Conservation (phyloP, 2,797 vertebrate genomes). For the Cynodonichthys magdalenae region DNA sequence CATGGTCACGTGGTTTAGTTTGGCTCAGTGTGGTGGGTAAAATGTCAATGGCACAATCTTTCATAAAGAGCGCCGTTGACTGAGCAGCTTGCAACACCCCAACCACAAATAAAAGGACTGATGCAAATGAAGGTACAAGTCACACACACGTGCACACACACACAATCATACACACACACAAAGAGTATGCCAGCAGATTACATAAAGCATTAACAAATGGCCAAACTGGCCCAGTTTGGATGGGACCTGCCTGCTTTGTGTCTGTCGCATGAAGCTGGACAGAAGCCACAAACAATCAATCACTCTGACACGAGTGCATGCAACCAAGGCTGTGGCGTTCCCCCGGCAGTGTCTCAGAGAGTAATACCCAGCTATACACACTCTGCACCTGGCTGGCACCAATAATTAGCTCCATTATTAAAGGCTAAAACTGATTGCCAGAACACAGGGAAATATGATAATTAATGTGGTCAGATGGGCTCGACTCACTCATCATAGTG, state of each 20-base stretch:
- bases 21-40: conserved; percentile 35
- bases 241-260: conserved; percentile 47
- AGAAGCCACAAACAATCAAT: conserved; percentile 63
- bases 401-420: conserved; percentile 42
- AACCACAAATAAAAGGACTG: conserved; percentile 53
- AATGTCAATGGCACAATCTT: conserved; percentile 51
- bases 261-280: conserved; percentile 50
- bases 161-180: background rate
- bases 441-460: conserved; percentile 30
- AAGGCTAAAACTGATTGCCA: conserved; percentile 31
- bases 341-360: conserved; percentile 46
- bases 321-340: conserved; percentile 50
- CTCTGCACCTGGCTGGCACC: conserved; percentile 50
- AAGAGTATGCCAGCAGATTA: conserved; percentile 29
- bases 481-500: conserved; percentile 16
- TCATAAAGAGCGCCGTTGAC: conserved; percentile 48
- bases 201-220: conserved; percentile 49
- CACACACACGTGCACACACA: background rate
- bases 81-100: conserved; percentile 60
- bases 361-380: conserved; percentile 30
- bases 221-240: conserved; percentile 43
- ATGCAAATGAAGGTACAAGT: conserved; percentile 50
- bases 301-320: conserved; percentile 61
- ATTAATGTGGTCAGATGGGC: conserved; percentile 18
- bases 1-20: conserved; percentile 52